Conservation (phyloP, 2,888 invertebrate genomes). For the Elmis aenea region DNA sequence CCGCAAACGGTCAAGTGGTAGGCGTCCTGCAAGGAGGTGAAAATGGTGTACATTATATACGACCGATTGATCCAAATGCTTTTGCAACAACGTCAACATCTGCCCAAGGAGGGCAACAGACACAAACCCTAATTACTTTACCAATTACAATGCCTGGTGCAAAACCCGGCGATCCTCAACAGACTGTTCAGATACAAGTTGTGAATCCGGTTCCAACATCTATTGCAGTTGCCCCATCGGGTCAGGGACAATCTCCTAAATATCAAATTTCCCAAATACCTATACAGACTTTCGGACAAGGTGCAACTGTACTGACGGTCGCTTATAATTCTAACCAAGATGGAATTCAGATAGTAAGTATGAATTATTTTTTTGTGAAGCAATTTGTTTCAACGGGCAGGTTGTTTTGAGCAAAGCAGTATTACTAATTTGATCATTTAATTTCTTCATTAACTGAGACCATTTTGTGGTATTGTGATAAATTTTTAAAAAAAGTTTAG, state of each 20-base stretch:
- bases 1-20: slow-evolving; percentile 64
- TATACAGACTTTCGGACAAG: slow-evolving; percentile 68
- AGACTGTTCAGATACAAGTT: slow-evolving; percentile 71
- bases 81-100: slow-evolving; percentile 42
- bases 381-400: too few relatives aligned
- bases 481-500: too few relatives aligned
- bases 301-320: slow-evolving; percentile 67
- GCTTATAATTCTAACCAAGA: slow-evolving; percentile 63
- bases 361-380: slow-evolving; percentile 20
- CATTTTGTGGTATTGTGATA: too few relatives aligned
- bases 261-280: slow-evolving; percentile 72
- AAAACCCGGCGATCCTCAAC: slow-evolving; percentile 71
- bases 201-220: slow-evolving; percentile 39
- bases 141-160: slow-evolving; percentile 72
- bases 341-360: slow-evolving; percentile 56
- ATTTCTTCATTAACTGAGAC: too few relatives aligned
- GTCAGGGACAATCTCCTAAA: slow-evolving; percentile 58
- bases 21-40: slow-evolving; percentile 65
- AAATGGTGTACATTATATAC: slow-evolving; percentile 70
- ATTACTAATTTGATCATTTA: too few relatives aligned
- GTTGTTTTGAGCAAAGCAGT: too few relatives aligned
- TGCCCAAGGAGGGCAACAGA: slow-evolving; percentile 42
- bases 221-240: slow-evolving; percentile 37
- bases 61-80: slow-evolving; percentile 55
- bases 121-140: slow-evolving; percentile 68